phyloP scores from a whole-genome alignment of 2,113 vertebrate species.

The Callithrix jacchus region DNA sequence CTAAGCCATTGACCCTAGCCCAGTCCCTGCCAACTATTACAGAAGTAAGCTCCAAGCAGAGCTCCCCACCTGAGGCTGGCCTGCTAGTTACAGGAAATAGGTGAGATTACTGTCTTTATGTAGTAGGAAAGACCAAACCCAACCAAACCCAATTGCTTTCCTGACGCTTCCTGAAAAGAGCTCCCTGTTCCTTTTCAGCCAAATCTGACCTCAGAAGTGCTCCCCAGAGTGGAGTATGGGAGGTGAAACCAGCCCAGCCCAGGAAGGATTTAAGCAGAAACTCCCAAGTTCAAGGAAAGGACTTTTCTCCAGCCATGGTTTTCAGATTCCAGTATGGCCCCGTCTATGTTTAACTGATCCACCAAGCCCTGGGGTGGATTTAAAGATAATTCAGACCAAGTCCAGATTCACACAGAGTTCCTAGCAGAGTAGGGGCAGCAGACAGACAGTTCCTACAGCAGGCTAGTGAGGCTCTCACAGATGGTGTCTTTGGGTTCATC shows the following conservation, averaged over 20 bases:
- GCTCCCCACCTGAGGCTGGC: neutral
- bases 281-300: neutral
- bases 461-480: neutral
- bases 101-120: no score
- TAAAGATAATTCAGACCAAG: neutral
- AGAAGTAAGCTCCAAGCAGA: neutral
- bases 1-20: neutral
- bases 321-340: neutral
- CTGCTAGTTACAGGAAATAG: neutral
- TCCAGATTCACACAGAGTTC: neutral
- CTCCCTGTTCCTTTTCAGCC: neutral
- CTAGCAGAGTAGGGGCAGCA: neutral
- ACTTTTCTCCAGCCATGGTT: neutral
- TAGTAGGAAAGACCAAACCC: neutral
- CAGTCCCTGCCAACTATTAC: neutral
- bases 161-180: neutral
- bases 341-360: neutral
- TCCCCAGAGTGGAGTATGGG: neutral
- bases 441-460: neutral
- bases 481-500: rapidly evolving
- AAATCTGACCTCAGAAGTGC: neutral
- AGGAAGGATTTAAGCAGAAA: neutral
- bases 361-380: neutral
- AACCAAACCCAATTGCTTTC: neutral
- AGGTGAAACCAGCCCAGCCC: neutral